Evolutionary conservation across 2,797 vertebrate genomes (phyloP).

Genomic region (Siniperca obscura): DNA sequence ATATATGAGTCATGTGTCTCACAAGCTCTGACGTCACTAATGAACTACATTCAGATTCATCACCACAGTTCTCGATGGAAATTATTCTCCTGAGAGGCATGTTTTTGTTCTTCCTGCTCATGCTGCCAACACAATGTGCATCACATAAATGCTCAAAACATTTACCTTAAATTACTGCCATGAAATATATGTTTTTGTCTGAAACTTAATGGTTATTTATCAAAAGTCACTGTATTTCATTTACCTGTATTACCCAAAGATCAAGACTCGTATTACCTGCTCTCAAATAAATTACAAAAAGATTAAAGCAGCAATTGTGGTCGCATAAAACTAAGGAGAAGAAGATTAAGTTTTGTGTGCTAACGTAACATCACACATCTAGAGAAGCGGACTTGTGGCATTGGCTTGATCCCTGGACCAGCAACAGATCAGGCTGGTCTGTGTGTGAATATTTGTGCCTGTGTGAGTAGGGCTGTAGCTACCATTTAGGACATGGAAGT

Average conservation of each 20-base stretch:
- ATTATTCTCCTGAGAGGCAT: slow-evolving; percentile 16
- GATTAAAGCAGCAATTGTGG: neutral
- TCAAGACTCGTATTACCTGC: neutral
- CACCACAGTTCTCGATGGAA: neutral
- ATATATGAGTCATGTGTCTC: neutral
- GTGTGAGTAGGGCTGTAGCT: neutral
- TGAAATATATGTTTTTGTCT: neutral
- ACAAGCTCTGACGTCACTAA: slow-evolving; percentile 12
- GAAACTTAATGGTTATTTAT: neutral
- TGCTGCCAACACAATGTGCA: neutral
- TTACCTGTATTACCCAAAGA: neutral
- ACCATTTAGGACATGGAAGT: neutral
- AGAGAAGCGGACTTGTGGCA: neutral
- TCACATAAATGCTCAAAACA: neutral
- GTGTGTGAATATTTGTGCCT: neutral
- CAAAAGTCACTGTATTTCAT: neutral
- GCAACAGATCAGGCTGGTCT: neutral
- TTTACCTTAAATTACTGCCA: neutral
- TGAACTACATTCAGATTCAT: slow-evolving; percentile 26
- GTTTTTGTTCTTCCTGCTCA: slow-evolving; percentile 18
- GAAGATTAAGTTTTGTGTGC: neutral
- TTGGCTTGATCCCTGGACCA: neutral
- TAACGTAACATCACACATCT: neutral
- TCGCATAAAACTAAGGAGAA: neutral
- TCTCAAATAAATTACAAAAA: neutral